Base-by-base conservation (phyloP, 2,888 invertebrate genomes). In the Lydus trimaculatus region DNA sequence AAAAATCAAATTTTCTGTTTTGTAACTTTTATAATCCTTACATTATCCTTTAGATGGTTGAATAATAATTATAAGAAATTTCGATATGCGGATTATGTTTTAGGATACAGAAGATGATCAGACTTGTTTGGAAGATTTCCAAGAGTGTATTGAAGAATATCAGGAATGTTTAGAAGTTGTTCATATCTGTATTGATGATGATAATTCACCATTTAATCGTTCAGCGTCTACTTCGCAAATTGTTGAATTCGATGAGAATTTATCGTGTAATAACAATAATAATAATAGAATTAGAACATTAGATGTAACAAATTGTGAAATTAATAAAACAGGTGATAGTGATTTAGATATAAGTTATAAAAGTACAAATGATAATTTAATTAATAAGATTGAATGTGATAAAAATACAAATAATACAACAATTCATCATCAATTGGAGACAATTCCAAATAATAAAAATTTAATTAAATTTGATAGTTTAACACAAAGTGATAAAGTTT, bases 141-240 rank as follows among this genome's bases (percentile, higher is more conserved):
- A 90, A 80, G 90, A 90, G 82, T 90, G 90, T 75, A 87, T 90
- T 58, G 90, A 90, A 80, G 90, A 90, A 77, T 90, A 90, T 74
- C 90, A 89, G 6, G 90, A 90, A 79, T 89, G 90, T 20, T 75
- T 90, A 65, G 89, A 90, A 80, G 89, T 89, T 4, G 88, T 90
- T 15, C 89, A 90, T 76, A 89, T 90, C 78, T 90, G 89, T 75
- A 84, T 90, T 28, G 90, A 90, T 72, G 89, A 89, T 17, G 89
- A 89, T 76, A 88, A 88, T 66, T 82, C 86, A 5, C 88, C 89
- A 0, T 86, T 83, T 73, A 83, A 82, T 66, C 79, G 80, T 69
- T 83, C 83, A 5, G 78, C 82, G 6, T 80, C 78, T 62, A 77
- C 77, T 1, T 84, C 83, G 7, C 80, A 80, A 73, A 76, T 79